phyloP scores from a whole-genome alignment of 92 coral and sea anemone genomes.

The Paramuricea clavata region DNA sequence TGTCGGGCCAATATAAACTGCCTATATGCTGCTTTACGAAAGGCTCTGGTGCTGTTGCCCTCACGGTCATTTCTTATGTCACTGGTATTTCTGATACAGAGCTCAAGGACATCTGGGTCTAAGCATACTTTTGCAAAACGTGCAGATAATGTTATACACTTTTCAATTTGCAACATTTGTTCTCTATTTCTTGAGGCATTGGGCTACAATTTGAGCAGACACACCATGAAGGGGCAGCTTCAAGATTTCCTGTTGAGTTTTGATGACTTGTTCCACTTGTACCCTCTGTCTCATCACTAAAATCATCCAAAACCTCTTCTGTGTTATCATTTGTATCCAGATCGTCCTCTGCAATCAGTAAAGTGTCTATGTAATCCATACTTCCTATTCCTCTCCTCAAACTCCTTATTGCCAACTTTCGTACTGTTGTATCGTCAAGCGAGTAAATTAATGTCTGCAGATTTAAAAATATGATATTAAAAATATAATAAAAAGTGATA shows the following conservation, averaged over 20 bases:
- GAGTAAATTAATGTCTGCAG: not conserved
- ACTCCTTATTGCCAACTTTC: not conserved
- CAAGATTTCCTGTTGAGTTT: not conserved
- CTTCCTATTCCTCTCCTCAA: not conserved
- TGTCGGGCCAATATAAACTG: slow-evolving; percentile 56
- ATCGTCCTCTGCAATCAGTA: not conserved
- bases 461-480: too few relatives aligned
- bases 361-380: not conserved
- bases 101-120: too few relatives aligned
- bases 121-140: slow-evolving; percentile 51
- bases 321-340: not conserved
- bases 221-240: slow-evolving; percentile 49
- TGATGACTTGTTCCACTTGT: not conserved
- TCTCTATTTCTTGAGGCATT: slow-evolving; percentile 49
- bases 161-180: slow-evolving; percentile 60
- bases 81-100: too few relatives aligned
- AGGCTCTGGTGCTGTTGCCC: too few relatives aligned
- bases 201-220: slow-evolving; percentile 38
- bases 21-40: too few relatives aligned
- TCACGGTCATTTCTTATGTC: too few relatives aligned
- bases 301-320: not conserved
- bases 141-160: slow-evolving; percentile 14
- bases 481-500: too few relatives aligned
- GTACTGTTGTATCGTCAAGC: not conserved
- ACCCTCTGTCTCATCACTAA: not conserved